Base-by-base conservation (phyloP, 2,797 vertebrate genomes). In the Propithecus perrieri region DNA sequence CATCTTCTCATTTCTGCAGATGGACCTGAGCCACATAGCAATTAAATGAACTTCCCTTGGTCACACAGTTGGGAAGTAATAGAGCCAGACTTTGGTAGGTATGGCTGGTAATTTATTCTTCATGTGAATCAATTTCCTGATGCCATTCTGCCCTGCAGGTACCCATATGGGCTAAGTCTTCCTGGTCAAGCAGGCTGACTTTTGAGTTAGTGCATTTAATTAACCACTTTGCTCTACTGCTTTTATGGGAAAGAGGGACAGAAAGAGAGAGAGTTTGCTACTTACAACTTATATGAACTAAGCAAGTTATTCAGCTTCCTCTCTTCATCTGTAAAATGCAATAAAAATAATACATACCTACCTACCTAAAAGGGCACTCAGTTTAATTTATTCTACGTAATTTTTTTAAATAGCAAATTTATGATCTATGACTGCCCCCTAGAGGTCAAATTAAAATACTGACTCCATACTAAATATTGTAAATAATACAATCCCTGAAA, bases 371-470 rank as follows among this genome's bases (percentile, higher is more conserved):
- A 43, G 2, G 30, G 35, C 17, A 48, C 6, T 80, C 26, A 5
- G 1, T 69, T 91, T 67, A 79, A 79, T 89, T 30, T 65, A 65
- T 74, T 85, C 86, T 50, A 65, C 57, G 20, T 35, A 76, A 59
- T 84, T 80, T 80, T 80, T 41, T n/a, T 43, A 48, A 67, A 89
- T 3, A 18, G 7, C 15, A 13, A 91, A 93, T 87, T 90, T 95
- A 46, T 95, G 61, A 43, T 96, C 85, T 55, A 69, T 35, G 92
- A 83, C 81, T 91, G 95, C 96, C 97, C 81, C 83, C 96, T 96
- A 85, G 85, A 92, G 97, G 95, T 57, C 85, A 94, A 30, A 85
- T 80, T 80, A 65, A 96, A 92, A 81, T n/a, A 71, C 0, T 30
- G 53, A 24, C 65, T 65, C 38, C 22, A 26, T 15, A 13, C 63